These are phyloP conservation scores for Euplagia quadripunctaria DNA, from an alignment of 2,888 invertebrate species.

Conservation along the genomic window DNA sequence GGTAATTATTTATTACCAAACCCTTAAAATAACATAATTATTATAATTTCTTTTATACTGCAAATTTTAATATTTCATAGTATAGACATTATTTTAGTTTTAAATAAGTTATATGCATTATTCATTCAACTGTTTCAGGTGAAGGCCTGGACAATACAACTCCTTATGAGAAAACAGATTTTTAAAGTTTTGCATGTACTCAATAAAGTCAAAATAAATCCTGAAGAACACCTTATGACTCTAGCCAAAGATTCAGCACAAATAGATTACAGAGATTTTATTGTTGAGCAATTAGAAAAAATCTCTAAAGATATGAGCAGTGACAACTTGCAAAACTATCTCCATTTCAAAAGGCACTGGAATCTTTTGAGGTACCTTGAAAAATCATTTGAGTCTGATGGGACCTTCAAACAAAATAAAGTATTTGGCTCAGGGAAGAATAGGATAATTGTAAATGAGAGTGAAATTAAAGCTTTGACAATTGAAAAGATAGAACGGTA, in stretches of 20 bases:
- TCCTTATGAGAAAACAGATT: conserved; percentile 88
- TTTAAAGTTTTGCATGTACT: conserved; percentile 89
- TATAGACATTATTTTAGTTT: background rate
- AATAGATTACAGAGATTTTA: conserved; percentile 88
- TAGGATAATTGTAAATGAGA: conserved; percentile 80
- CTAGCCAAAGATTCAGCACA: conserved; percentile 88
- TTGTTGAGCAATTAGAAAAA: conserved; percentile 89
- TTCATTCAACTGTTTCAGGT: conserved; percentile 76
- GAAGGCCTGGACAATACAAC: conserved; percentile 88
- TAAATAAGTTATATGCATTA: background rate
- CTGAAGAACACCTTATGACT: conserved; percentile 85
- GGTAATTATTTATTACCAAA: conserved; percentile 68
- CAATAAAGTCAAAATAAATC: conserved; percentile 88
- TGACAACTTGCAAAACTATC: conserved; percentile 71
- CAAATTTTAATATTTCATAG: background rate
- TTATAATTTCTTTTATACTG: background rate
- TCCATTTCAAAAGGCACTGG: conserved; percentile 79
- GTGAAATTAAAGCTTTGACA: conserved; percentile 83
- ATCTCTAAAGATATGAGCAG: conserved; percentile 74
- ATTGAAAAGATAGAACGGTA: conserved; percentile 81
- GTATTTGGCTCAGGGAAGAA: conserved; percentile 79
- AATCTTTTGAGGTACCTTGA: conserved; percentile 78
- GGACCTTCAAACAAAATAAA: conserved; percentile 83
- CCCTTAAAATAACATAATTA: background rate
- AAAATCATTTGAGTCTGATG: conserved; percentile 82